These are phyloP conservation scores for Frieseomelitta varia DNA, from an alignment of 1,140 invertebrate species.

Conservation along the genomic window DNA sequence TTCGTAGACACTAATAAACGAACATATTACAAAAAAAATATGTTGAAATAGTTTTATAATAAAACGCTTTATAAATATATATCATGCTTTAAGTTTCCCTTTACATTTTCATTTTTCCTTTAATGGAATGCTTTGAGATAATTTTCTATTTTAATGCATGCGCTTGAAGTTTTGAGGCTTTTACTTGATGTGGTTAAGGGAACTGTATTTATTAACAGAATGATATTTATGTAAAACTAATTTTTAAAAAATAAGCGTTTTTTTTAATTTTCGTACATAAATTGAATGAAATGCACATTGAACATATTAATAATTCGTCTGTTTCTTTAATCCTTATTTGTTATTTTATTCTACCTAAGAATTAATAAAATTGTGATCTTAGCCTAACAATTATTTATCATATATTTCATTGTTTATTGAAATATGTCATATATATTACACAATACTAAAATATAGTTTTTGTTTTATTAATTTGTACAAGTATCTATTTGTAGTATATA, in stretches of 20 bases:
- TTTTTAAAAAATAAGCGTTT: too few species aligned
- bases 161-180: not conserved
- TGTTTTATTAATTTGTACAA: constrained; percentile 3
- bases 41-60: constrained; percentile 68
- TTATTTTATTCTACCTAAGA: not conserved
- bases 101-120: constrained; percentile 59
- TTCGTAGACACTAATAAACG: constrained; percentile 44
- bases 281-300: not conserved
- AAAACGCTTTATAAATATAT: constrained; percentile 67
- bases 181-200: not conserved
- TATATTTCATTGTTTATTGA: constrained; percentile 12
- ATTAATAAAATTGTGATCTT: not conserved
- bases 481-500: not conserved
- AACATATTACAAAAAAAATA: constrained; percentile 55
- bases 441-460: constrained; percentile 7
- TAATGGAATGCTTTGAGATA: constrained; percentile 19
- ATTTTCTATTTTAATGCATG: constrained; percentile 37
- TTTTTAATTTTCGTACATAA: not conserved
- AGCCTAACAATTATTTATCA: not conserved
- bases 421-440: not conserved
- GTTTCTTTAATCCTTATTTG: not conserved
- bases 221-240: not conserved
- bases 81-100: constrained; percentile 62
- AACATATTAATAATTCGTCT: not conserved
- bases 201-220: not conserved